phyloP scores from a whole-genome alignment of 2,888 invertebrate species.

The Hemistola chrysoprasaria region DNA sequence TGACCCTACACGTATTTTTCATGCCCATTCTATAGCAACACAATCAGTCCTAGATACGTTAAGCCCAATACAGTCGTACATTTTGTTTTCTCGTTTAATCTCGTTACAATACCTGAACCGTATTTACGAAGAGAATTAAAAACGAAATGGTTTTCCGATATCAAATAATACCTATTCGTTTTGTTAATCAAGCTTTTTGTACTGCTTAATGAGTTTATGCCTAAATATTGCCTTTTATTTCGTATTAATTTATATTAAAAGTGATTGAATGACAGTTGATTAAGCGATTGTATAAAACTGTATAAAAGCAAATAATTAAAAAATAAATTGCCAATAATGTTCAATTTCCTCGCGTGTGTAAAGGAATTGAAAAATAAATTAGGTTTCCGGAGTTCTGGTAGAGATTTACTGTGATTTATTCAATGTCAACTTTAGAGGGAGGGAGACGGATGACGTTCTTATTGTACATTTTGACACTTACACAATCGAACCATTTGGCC shows the following conservation, averaged over 20 bases:
- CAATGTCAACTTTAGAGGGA: too few relatives aligned
- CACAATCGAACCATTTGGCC: too few relatives aligned
- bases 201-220: constrained; percentile 12
- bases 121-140: constrained; percentile 26
- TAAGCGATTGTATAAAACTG: not conserved
- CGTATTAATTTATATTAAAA: constrained; percentile 4
- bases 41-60: constrained; percentile 1
- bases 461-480: too few relatives aligned
- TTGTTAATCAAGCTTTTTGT: constrained; percentile 27
- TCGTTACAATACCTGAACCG: constrained; percentile 22
- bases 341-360: too few relatives aligned
- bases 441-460: too few relatives aligned
- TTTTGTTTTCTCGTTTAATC: constrained; percentile 23
- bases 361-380: too few relatives aligned
- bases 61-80: constrained; percentile 3
- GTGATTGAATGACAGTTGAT: constrained; percentile 7
- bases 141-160: constrained; percentile 30
- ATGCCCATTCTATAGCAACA: too few relatives aligned
- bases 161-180: too few relatives aligned
- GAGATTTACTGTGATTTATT: too few relatives aligned
- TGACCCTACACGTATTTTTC: too few relatives aligned
- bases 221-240: constrained; percentile 3
- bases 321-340: too few relatives aligned
- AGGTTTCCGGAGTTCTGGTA: too few relatives aligned
- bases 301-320: not conserved